Evolutionary conservation across 2,888 invertebrate species (phyloP).

Genomic region (Epicampocera succincta): DNA sequence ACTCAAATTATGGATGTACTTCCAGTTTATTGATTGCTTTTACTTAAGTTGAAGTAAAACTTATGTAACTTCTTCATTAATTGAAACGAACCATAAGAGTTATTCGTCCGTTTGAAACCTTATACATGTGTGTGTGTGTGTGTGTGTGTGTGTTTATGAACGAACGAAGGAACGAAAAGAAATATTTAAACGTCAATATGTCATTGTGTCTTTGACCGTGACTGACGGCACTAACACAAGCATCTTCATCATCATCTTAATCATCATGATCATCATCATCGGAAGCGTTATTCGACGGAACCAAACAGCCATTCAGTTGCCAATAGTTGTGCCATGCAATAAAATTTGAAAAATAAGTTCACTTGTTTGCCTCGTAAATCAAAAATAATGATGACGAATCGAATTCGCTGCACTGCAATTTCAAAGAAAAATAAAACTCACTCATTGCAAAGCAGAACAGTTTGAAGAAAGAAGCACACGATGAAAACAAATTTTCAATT

Average conservation of each 20-base stretch:
- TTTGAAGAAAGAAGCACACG: neutral
- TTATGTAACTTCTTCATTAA: conserved; percentile 34
- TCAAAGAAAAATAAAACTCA: conserved; percentile 25
- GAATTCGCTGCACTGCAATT: conserved; percentile 35
- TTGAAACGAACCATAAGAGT: conserved; percentile 13
- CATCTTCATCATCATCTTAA: conserved; percentile 1
- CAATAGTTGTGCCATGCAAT: conserved; percentile 21
- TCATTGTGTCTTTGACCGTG: conserved; percentile 1
- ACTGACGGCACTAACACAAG: neutral
- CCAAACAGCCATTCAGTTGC: neutral
- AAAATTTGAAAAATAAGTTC: conserved; percentile 26
- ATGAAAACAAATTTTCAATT: no score
- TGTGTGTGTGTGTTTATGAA: no score
- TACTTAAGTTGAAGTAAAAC: conserved; percentile 27
- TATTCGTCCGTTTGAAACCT: neutral
- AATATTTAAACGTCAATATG: conserved; percentile 25
- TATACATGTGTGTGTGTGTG: neutral
- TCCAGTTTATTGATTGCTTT: conserved; percentile 43
- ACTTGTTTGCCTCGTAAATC: conserved; percentile 48
- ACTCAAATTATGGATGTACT: conserved; percentile 1
- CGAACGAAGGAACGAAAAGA: neutral
- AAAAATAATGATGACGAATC: conserved; percentile 60
- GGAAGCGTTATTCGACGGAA: neutral
- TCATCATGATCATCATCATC: neutral
- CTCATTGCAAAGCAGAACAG: neutral